Evolutionary conservation across 2,797 vertebrate species (phyloP).

Genomic region (Iguana delicatissima): DNA sequence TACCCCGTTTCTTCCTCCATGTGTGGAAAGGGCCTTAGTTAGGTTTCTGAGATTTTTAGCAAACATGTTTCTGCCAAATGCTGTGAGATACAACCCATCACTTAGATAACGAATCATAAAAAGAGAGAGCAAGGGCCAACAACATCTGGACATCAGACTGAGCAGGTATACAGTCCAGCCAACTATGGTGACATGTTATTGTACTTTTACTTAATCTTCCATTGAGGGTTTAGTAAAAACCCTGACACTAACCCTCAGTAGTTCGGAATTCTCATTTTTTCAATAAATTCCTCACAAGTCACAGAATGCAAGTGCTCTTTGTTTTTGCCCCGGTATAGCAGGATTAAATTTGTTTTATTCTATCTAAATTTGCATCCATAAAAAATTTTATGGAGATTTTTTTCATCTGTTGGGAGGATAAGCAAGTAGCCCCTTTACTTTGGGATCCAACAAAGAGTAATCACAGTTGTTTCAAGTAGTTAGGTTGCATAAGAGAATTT

Average conservation of each 20-base stretch:
- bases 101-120: background rate
- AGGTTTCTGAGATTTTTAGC: too few species aligned
- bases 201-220: too few species aligned
- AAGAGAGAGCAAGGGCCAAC: background rate
- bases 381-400: background rate
- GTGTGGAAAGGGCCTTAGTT: too few species aligned
- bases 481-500: background rate
- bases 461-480: background rate
- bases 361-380: background rate
- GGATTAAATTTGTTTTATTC: background rate
- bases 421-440: background rate
- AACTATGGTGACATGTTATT: background rate
- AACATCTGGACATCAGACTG: background rate
- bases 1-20: too few species aligned
- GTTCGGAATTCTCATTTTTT: too few species aligned
- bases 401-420: background rate
- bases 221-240: too few species aligned
- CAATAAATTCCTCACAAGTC: too few species aligned
- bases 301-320: too few species aligned
- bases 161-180: background rate
- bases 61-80: too few species aligned
- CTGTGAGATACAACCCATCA: too few species aligned
- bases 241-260: too few species aligned
- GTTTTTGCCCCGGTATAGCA: too few species aligned
- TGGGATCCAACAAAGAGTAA: background rate